Base-by-base conservation (phyloP, 2,113 vertebrate genomes). In the Alethe castanea region DNA sequence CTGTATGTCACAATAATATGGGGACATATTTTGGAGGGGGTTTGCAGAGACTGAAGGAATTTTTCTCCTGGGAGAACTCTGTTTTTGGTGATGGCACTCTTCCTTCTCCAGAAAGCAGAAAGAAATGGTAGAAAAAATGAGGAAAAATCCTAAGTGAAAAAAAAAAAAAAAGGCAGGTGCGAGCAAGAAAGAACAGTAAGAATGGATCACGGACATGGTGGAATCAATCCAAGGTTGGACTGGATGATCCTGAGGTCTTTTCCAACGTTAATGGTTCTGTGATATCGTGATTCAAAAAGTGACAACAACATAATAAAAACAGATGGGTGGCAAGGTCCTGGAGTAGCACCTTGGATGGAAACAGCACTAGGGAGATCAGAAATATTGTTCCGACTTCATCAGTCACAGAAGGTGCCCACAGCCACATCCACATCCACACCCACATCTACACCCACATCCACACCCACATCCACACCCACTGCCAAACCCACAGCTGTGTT, bases 321-420 rank as follows among this genome's bases (percentile, higher is more conserved):
- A 62, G n/a, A 57, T 13, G 10, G 6, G 5, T 83, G 36, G 9
- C 25, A 57, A 83, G 40, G 50, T 22, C 42, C 54, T 17, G 35
- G 28, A 88, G 42, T 2, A 62, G 66, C 5, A 80, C 14, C 9
- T 86, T 38, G 35, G 35, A 15, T 40, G 38, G 29, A 66, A 70
- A 62, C 0, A 0, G 35, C n/a, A 38, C 28, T 1, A 0, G 12
- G n/a, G 38, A 31, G 31, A 23, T 47, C 13, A 53, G 33, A 65
- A 78, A 53, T 29, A 8, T 3, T 25, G 19, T 14, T 15, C 19
- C 24, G 36, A 9, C 28, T 45, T 36, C 18, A 29, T 19, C 33
- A 54, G 44, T 11, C 24, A 35, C 2, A 1, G 19, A 18, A 66
- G 70, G 16, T 19, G 38, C 61, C 47, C 26, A n/a, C 11, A 60